Percentiles rank a stretch among this genome's conserved stretches.
Evolutionary conservation across 2,888 invertebrate species (phyloP).

Genomic region (Lycophotia porphyrea): DNA sequence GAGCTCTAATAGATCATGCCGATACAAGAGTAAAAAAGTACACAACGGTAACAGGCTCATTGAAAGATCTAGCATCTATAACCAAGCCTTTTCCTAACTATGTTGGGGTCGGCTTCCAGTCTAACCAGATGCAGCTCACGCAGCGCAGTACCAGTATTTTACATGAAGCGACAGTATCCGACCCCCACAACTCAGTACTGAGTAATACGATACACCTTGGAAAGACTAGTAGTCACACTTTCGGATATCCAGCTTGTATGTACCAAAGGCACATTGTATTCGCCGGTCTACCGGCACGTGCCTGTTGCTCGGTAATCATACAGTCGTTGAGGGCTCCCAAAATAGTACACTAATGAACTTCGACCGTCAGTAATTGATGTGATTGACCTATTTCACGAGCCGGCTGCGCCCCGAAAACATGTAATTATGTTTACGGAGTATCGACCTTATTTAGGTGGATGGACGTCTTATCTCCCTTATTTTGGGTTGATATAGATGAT

Average conservation of each 20-base stretch:
- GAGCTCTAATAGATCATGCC: neutral
- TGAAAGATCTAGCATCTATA: neutral
- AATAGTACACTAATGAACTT: slow-evolving; percentile 66
- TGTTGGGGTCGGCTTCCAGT: neutral
- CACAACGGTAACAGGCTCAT: neutral
- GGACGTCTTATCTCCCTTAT: slow-evolving; percentile 28
- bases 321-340: slow-evolving; percentile 47
- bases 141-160: neutral
- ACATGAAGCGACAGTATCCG: neutral
- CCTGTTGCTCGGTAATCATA: slow-evolving; percentile 27
- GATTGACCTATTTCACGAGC: slow-evolving; percentile 73
- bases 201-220: neutral
- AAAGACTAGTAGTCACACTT: neutral
- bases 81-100: neutral
- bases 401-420: slow-evolving; percentile 51
- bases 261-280: slow-evolving; percentile 9
- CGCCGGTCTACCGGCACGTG: slow-evolving; percentile 25
- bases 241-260: neutral
- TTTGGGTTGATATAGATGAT: neutral
- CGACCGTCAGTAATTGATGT: slow-evolving; percentile 68
- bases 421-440: slow-evolving; percentile 59
- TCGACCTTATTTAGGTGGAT: slow-evolving; percentile 46
- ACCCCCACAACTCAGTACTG: neutral
- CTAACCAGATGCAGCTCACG: neutral
- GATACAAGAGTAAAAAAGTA: neutral